Conservation (phyloP, 2,113 vertebrate genomes). For the Myotis yumanensis region DNA sequence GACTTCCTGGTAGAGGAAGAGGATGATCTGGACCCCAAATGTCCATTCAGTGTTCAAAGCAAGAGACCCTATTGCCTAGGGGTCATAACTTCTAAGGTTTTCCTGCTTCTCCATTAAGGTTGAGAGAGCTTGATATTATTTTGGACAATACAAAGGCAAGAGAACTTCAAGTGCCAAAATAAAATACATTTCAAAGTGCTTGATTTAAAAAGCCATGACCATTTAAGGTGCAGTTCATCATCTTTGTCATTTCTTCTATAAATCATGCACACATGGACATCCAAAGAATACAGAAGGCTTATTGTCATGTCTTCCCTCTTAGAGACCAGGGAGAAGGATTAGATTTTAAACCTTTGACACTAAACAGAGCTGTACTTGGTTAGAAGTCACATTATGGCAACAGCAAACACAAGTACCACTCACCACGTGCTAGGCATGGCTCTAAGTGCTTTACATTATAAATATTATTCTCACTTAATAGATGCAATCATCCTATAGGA, state of each 20-base stretch:
- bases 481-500: background rate
- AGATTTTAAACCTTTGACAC: background rate
- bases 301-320: background rate
- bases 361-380: background rate
- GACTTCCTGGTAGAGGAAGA: background rate
- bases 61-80: background rate
- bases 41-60: background rate
- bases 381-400: background rate
- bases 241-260: background rate
- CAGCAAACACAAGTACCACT: background rate
- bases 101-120: background rate
- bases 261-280: background rate
- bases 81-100: background rate
- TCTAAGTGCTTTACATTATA: background rate
- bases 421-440: background rate
- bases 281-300: background rate
- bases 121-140: constrained; percentile 36
- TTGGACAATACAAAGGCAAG: constrained; percentile 35
- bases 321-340: background rate
- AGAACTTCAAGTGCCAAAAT: constrained; percentile 6
- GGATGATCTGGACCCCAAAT: background rate
- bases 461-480: background rate
- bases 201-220: constrained; percentile 19
- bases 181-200: constrained; percentile 37
- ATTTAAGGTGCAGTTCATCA: constrained; percentile 32